Percentiles rank a stretch among this genome's conserved stretches.
phyloP scores from a whole-genome alignment of 2,797 vertebrate genomes.

The Myotis myotis region DNA sequence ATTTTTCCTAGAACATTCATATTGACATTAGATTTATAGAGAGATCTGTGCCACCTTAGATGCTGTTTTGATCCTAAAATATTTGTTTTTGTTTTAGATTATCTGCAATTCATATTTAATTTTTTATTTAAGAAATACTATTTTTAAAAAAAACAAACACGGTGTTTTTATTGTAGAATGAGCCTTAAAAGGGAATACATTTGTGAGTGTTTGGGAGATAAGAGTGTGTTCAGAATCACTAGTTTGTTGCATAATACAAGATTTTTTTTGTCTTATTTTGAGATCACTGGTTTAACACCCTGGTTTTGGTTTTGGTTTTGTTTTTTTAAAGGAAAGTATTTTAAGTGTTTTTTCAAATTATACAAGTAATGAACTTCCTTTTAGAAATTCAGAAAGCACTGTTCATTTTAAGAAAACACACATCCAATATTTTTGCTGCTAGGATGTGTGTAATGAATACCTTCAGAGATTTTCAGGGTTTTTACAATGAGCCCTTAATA shows the following conservation, averaged over 20 bases:
- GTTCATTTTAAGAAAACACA: neutral
- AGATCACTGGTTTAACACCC: neutral
- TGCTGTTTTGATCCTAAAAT: neutral
- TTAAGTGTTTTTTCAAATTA: slow-evolving; percentile 6
- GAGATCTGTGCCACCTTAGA: neutral
- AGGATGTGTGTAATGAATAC: neutral
- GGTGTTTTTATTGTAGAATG: neutral
- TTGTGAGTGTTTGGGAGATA: neutral
- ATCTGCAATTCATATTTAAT: neutral
- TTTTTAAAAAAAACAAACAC: neutral
- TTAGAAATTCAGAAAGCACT: neutral
- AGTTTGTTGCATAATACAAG: neutral
- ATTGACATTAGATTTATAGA: neutral
- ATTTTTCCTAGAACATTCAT: neutral
- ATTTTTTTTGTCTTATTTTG: neutral
- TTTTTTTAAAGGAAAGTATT: neutral
- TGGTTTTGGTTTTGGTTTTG: no score
- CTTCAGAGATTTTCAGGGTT: neutral
- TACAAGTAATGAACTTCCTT: neutral
- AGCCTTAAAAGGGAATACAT: neutral
- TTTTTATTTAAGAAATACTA: neutral
- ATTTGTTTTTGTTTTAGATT: neutral
- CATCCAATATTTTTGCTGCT: neutral
- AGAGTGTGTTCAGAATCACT: neutral
- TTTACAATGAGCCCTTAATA: neutral